Base-by-base conservation (phyloP, 2,888 invertebrate species). In the Oegoconia quadripuncta region DNA sequence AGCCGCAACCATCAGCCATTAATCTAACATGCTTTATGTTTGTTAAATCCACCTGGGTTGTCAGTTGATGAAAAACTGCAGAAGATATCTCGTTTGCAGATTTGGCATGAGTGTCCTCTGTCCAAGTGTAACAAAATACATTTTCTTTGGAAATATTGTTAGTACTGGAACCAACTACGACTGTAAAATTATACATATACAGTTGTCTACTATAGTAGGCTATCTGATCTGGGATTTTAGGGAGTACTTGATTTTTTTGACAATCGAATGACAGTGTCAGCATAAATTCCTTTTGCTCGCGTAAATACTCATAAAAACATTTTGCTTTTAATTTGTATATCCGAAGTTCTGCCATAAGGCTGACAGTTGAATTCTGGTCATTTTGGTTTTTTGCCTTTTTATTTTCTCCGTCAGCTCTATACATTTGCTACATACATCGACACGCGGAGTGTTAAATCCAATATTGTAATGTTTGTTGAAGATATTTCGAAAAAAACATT, bases 1-100 rank as follows among this genome's bases (percentile, higher is more conserved):
- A 41, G 7, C 32, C 39, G 25, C 46, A 49, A 12, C 50, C 46
- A 34, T 50, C 48, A 14, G 50, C 46, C 18, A 48, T 37, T 22
- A 45, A 28, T 22, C 48, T 23, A 20, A 43, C 34, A 18, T 34
- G 31, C 30, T 38, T 47, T 32, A 41, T 34, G 14, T 37, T 36
- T 28, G 30, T 27, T 13, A 36, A 22, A 16, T 39, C 27, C 12
- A 43, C 25, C 6, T 11, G 17, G 14, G 27, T 27, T 12, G 11
- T 11, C 3, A 37, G 30, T 9, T 17, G 16, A 29, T 42, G 9
- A 27, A 26, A 37, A 12, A 36, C 33, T 11, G 36, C 41, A 2
- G 39, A 38, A 18, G 37, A 36, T 15, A 45, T 42, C 31, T 45
- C 39, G 23, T 41, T 45, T 8, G 41, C 35, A 3, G 29, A 18